Percentiles rank a stretch among this genome's conserved stretches.
These are phyloP conservation scores for Blennius ocellaris DNA, from an alignment of 2,113 vertebrate species.

Conservation along the genomic window DNA sequence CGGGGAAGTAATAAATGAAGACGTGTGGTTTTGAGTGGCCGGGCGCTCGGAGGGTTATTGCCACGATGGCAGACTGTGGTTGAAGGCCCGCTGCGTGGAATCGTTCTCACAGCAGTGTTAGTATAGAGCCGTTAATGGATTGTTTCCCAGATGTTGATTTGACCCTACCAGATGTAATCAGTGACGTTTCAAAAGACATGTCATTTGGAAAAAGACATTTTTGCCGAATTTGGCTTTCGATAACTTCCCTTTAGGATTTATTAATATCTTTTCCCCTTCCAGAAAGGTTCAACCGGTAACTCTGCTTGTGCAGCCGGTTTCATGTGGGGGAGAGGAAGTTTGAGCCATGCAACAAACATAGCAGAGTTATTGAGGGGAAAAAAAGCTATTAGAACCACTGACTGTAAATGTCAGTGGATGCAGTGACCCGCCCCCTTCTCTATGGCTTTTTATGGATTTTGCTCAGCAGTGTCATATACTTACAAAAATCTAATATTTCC, in stretches of 20 bases:
- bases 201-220: constrained; percentile 29
- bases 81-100: constrained; percentile 58
- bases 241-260: constrained; percentile 13
- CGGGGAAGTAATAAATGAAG: constrained; percentile 65
- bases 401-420: constrained; percentile 65
- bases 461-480: constrained; percentile 41
- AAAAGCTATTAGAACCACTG: constrained; percentile 49
- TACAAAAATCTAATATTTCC: constrained; percentile 16
- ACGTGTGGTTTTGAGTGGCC: constrained; percentile 32
- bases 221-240: constrained; percentile 37
- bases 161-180: constrained; percentile 11
- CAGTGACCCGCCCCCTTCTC: constrained; percentile 42
- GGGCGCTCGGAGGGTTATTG: constrained; percentile 37
- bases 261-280: not conserved
- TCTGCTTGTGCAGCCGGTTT: constrained; percentile 33
- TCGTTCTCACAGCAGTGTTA: constrained; percentile 60
- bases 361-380: constrained; percentile 42
- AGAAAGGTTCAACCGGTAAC: constrained; percentile 27
- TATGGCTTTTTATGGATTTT: constrained; percentile 62
- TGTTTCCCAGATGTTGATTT: constrained; percentile 43
- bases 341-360: not conserved
- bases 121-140: constrained; percentile 54
- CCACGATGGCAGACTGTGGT: constrained; percentile 37
- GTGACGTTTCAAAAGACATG: constrained; percentile 55
- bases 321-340: constrained; percentile 24